Conservation (phyloP, 1,140 invertebrate species). For the Pantala flavescens region DNA sequence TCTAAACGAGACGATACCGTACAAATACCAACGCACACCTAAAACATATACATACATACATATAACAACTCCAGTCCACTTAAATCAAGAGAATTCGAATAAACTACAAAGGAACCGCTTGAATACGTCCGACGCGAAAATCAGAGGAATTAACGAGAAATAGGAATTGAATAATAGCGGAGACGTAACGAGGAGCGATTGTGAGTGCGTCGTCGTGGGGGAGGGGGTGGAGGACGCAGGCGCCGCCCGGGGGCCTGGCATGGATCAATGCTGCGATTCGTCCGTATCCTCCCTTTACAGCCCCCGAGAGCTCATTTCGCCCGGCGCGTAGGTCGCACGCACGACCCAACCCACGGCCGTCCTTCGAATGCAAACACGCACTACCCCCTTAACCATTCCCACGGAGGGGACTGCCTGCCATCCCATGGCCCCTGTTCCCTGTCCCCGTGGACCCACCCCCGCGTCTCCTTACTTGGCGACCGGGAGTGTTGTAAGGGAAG, state of each 20-base stretch:
- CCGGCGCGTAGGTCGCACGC: not conserved
- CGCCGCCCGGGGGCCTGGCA: not conserved
- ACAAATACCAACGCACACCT: too few relatives aligned
- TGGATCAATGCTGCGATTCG: conserved; percentile 3
- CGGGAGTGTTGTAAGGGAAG: too few relatives aligned
- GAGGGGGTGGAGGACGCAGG: not conserved
- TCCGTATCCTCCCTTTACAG: not conserved
- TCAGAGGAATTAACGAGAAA: too few relatives aligned
- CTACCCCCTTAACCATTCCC: not conserved
- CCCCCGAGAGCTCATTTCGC: not conserved
- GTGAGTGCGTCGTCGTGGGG: not conserved
- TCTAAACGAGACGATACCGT: too few relatives aligned
- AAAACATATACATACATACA: too few relatives aligned
- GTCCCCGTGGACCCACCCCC: not conserved
- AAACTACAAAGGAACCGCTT: too few relatives aligned
- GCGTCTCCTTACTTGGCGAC: not conserved
- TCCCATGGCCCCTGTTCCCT: too few relatives aligned
- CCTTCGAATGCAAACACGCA: not conserved
- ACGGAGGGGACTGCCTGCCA: too few relatives aligned
- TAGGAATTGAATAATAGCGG: not conserved
- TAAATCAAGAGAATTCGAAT: too few relatives aligned
- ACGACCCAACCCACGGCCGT: not conserved
- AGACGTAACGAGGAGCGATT: not conserved
- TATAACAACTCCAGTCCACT: too few relatives aligned
- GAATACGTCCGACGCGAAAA: too few relatives aligned